Percentiles rank a stretch among this genome's conserved stretches.
Evolutionary conservation across 2,888 invertebrate species (phyloP).

Genomic region (Andricus curvator): DNA sequence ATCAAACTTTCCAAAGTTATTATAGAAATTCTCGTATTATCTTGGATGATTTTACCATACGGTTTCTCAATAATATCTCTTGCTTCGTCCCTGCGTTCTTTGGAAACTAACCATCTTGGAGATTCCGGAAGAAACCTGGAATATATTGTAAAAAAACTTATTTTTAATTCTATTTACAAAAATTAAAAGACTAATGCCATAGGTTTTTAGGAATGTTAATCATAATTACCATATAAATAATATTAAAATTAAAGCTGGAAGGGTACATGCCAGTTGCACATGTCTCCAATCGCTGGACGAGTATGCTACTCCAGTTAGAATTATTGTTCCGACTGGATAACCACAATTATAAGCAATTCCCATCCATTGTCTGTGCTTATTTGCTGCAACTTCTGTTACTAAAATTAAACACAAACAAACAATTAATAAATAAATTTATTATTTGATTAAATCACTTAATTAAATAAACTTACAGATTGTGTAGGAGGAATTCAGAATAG

Average conservation of each 20-base stretch:
- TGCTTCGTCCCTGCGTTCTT: slow-evolving; percentile 78
- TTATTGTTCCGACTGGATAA: slow-evolving; percentile 77
- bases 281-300: slow-evolving; percentile 78
- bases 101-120: slow-evolving; percentile 80
- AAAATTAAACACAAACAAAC: slow-evolving; percentile 34
- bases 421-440: too few species aligned
- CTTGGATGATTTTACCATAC: slow-evolving; percentile 47
- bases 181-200: slow-evolving; percentile 9
- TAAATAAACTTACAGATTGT: slow-evolving; percentile 78
- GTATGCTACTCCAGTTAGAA: slow-evolving; percentile 77
- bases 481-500: slow-evolving; percentile 80
- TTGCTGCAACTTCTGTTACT: slow-evolving; percentile 77
- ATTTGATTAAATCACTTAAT: too few species aligned
- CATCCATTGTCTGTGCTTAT: slow-evolving; percentile 74
- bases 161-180: background rate
- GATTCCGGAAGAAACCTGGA: slow-evolving; percentile 77
- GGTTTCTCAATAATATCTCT: slow-evolving; percentile 66
- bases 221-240: slow-evolving; percentile 75
- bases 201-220: too few species aligned
- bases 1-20: background rate
- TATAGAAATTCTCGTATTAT: slow-evolving; percentile 23
- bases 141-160: background rate
- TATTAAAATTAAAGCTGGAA: slow-evolving; percentile 79
- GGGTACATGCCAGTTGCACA: slow-evolving; percentile 80
- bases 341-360: slow-evolving; percentile 76